phyloP scores from a whole-genome alignment of 2,113 vertebrate species.

The Crypturellus undulatus region DNA sequence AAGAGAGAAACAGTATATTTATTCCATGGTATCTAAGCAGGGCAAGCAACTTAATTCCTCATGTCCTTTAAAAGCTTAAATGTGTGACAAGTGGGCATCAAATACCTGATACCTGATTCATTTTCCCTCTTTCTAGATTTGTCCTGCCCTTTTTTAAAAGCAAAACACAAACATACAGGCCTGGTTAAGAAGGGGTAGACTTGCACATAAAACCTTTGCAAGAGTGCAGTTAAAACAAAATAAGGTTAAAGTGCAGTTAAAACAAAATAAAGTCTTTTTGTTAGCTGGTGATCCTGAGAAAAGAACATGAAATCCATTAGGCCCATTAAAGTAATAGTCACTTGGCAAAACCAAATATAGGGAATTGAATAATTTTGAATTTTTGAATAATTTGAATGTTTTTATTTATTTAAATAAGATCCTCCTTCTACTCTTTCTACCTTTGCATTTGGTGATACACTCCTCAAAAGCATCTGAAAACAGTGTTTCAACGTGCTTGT shows the following conservation, averaged over 20 bases:
- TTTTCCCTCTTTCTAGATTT: neutral
- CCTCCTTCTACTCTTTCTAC: neutral
- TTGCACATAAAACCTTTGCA: neutral
- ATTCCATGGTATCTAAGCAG: neutral
- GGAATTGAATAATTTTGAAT: too few species aligned
- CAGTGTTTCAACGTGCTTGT: fast-evolving
- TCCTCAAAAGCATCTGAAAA: neutral
- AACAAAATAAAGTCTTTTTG: neutral
- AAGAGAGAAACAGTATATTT: neutral
- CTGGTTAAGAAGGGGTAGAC: neutral
- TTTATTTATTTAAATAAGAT: neutral
- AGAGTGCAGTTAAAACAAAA: neutral
- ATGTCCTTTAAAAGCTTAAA: neutral
- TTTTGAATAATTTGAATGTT: too few species aligned
- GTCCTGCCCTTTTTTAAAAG: neutral
- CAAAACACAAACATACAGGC: neutral
- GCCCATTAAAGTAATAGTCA: neutral
- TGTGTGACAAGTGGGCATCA: neutral
- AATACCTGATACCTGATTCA: neutral
- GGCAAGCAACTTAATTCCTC: neutral
- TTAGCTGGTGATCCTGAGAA: neutral
- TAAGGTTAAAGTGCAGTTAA: neutral
- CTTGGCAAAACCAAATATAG: neutral
- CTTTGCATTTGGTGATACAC: neutral
- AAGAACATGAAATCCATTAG: neutral